phyloP scores from a whole-genome alignment of 1,140 invertebrate species.

The Bradynema listronoti region DNA sequence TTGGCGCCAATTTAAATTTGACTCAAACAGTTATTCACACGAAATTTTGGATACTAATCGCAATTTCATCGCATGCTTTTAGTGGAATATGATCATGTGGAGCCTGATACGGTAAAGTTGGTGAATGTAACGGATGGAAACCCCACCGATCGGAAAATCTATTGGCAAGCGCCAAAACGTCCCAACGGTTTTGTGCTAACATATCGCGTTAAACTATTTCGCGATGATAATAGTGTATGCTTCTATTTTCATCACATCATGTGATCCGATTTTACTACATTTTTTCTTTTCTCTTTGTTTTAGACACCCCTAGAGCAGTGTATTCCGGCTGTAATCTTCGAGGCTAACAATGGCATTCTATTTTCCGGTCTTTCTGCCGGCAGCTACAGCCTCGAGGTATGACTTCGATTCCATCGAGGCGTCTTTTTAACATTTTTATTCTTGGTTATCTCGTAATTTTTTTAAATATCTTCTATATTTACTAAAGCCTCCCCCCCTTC shows the following conservation, averaged over 20 bases:
- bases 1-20: too few species aligned
- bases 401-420: conserved; percentile 72
- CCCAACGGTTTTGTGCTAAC: conserved; percentile 48
- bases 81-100: conserved; percentile 45
- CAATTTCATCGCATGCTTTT: too few species aligned
- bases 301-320: conserved; percentile 36
- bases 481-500: too few species aligned
- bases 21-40: too few species aligned
- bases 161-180: conserved; percentile 38
- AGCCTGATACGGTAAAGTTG: conserved; percentile 28
- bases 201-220: conserved; percentile 37
- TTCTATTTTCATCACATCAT: too few species aligned
- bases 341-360: conserved; percentile 29
- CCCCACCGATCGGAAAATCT: conserved; percentile 20
- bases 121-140: conserved; percentile 21
- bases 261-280: not conserved
- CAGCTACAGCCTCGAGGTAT: conserved; percentile 73
- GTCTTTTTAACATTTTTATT: conserved; percentile 63
- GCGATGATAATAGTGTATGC: conserved; percentile 31
- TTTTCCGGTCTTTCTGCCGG: conserved; percentile 67
- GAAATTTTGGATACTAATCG: too few species aligned
- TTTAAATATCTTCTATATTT: too few species aligned
- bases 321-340: conserved; percentile 24
- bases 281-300: conserved; percentile 26
- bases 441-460: not conserved